Evolutionary conservation across 2,797 vertebrate species (phyloP), one percentile per base, ranked within the genome.

Genomic region (Antennarius maculatus): DNA sequence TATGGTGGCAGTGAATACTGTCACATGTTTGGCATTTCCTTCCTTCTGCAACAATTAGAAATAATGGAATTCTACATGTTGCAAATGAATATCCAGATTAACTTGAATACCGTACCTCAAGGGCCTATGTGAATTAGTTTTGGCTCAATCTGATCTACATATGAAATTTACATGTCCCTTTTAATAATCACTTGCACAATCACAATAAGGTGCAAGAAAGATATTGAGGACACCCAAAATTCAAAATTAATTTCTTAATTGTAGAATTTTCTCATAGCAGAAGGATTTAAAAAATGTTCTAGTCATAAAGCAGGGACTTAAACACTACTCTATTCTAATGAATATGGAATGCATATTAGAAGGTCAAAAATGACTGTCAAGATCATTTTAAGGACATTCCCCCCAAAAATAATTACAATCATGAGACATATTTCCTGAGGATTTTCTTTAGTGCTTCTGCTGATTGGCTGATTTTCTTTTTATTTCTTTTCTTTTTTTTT

Each of bases 21-120:
- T 28, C 60, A 47, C 29, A 61, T 55, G 43, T 62, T 70, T 70
- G 13, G 53, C n/a, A n/a, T 23, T 53, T 65, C 39, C 18, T 37
- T 53, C 23, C 16, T 17, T 50, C 49, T 37, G 18, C 46, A 62
- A 69, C 46, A 70, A 17, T 29, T 56, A 27, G 46, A 69, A 49
- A 57, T 5, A 7, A 28, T 45, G 56, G 29, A 45, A 65, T 68
- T 71, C 74, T 49, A 31, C 16, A 43, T 31, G 15, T 54, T 49
- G 37, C 17, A 17, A 49, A 73, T 62, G 14, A 15, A 53, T 12
- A 39, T 13, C 23, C 37, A 42, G 31, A 34, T 5, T 34, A 34
- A 34, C 31, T 34, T 5, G 7, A 55, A 61, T 43, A 42, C 63
- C 55, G 11, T 23, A n/a, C 37, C 57, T 62, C 27, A 29, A 49